Conservation (phyloP, 2,113 vertebrate species). For the Anguilla japonica region DNA sequence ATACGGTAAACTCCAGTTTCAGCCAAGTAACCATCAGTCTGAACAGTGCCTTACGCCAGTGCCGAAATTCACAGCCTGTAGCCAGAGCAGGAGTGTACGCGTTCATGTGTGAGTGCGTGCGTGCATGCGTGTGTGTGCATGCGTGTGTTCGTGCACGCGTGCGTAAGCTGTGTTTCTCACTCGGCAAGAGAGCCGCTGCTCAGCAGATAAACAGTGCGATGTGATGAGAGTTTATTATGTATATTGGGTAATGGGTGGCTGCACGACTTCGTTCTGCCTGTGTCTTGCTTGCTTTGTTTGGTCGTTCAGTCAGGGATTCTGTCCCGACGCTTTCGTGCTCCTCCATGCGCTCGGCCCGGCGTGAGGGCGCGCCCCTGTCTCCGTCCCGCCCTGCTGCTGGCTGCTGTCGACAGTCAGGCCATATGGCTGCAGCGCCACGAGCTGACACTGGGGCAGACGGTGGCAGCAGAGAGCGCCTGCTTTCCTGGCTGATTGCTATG, state of each 20-base stretch:
- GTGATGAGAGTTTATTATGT: too few species aligned
- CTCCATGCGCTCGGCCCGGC: not conserved
- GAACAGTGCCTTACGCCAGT: not conserved
- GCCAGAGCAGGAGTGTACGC: not conserved
- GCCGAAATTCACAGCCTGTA: not conserved
- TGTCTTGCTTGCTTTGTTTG: not conserved
- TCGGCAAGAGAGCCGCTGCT: too few species aligned
- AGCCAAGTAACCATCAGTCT: not conserved
- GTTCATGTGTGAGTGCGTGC: not conserved
- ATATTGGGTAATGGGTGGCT: too few species aligned
- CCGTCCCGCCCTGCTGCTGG: not conserved
- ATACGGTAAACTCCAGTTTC: not conserved
- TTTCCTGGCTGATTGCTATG: not conserved
- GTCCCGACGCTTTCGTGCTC: not conserved
- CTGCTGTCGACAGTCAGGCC: not conserved
- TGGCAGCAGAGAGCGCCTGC: not conserved
- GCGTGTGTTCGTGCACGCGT: not conserved
- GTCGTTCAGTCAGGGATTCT: not conserved
- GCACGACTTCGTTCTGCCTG: too few species aligned
- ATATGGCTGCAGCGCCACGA: slow-evolving; percentile 9
- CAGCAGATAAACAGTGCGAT: too few species aligned
- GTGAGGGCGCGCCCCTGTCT: not conserved
- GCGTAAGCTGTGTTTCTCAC: not conserved
- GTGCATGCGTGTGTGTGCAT: not conserved
- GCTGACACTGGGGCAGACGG: not conserved